phyloP scores from a whole-genome alignment of 2,888 invertebrate genomes.

The Polia nebulosa region DNA sequence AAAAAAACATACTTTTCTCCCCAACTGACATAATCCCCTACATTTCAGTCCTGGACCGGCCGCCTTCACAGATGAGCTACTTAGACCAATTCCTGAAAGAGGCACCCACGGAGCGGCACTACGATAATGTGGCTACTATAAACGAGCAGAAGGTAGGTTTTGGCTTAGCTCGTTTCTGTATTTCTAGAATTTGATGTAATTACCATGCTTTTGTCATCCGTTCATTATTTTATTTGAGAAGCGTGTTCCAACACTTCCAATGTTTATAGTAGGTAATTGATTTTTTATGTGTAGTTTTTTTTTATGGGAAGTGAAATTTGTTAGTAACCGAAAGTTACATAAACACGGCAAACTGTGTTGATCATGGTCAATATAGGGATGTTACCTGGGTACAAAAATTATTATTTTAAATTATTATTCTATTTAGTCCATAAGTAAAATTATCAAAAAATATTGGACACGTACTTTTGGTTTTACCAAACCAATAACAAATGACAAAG shows the following conservation, averaged over 20 bases:
- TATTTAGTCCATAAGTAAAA: too few relatives aligned
- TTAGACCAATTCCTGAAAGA: constrained; percentile 97
- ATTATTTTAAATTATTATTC: too few relatives aligned
- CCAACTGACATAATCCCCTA: constrained; percentile 20
- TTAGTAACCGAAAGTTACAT: too few relatives aligned
- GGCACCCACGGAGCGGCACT: constrained; percentile 85
- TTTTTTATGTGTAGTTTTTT: not conserved
- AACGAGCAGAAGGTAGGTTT: constrained; percentile 86
- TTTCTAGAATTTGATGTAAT: constrained; percentile 28
- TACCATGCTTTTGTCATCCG: constrained; percentile 59
- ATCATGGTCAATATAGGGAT: too few relatives aligned
- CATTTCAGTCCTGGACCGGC: constrained; percentile 95
- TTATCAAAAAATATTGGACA: too few relatives aligned
- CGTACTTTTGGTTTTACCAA: too few relatives aligned
- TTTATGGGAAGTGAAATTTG: too few relatives aligned
- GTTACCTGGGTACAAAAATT: too few relatives aligned
- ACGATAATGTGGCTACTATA: constrained; percentile 86
- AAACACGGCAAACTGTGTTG: too few relatives aligned
- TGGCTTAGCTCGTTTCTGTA: constrained; percentile 42
- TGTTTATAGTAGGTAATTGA: not conserved
- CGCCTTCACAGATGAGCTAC: constrained; percentile 97
- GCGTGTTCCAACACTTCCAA: constrained; percentile 42
- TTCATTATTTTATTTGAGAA: constrained; percentile 46
- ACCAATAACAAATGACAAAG: too few relatives aligned
- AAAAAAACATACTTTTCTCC: not conserved